Conservation (phyloP, 2,888 invertebrate genomes). For the Caradrina kadenii region DNA sequence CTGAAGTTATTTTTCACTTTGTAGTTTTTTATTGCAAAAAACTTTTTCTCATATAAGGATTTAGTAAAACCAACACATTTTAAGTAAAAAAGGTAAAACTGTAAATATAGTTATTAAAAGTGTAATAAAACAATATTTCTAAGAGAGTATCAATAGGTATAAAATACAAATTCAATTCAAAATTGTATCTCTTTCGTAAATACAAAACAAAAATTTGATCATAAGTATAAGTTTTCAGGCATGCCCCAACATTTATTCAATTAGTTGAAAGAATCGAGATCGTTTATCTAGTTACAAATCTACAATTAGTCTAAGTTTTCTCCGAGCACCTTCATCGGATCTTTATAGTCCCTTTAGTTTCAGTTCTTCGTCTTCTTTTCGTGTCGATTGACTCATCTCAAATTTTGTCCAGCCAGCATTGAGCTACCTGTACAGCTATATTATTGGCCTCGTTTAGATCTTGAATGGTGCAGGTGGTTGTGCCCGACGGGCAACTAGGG, state of each 20-base stretch:
- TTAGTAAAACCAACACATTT: neutral
- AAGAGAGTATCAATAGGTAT: slow-evolving; percentile 18
- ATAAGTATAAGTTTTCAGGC: neutral
- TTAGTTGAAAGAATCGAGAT: slow-evolving; percentile 28
- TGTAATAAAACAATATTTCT: slow-evolving; percentile 5
- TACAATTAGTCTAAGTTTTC: neutral
- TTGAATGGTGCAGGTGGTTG: no score
- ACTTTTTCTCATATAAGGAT: neutral
- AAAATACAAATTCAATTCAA: slow-evolving; percentile 26
- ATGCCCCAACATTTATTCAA: slow-evolving; percentile 7
- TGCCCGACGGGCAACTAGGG: no score
- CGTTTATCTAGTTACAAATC: neutral
- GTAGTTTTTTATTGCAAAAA: no score
- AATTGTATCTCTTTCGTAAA: neutral
- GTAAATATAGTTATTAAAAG: no score
- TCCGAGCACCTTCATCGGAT: neutral
- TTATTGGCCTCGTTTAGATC: no score
- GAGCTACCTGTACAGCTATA: no score
- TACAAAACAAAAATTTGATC: slow-evolving; percentile 6
- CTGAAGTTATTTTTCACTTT: no score
- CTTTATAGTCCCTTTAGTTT: neutral
- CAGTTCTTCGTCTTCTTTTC: no score
- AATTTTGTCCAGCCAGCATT: no score
- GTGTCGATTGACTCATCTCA: no score
- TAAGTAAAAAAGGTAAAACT: no score